Conservation (phyloP, 2,113 vertebrate species). For the Pelecanoides urinatrix region DNA sequence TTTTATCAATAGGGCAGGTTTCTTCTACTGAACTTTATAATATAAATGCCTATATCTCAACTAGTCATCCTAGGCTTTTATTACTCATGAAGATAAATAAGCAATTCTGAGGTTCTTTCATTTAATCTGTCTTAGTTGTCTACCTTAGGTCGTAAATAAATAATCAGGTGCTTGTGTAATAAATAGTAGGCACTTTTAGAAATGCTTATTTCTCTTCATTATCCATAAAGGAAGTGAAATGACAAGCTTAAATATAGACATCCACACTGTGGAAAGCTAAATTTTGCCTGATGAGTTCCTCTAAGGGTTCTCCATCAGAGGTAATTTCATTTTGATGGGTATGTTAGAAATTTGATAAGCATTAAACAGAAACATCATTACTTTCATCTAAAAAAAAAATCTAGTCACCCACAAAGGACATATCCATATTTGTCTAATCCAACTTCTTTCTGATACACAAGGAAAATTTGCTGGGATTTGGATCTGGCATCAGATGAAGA, state of each 20-base stretch:
- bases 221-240: background rate
- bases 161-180: background rate
- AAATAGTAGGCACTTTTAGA: background rate
- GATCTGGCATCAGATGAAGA: background rate
- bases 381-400: background rate
- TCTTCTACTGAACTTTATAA: background rate
- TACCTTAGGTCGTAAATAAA: background rate
- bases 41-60: background rate
- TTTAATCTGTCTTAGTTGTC: background rate
- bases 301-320: background rate
- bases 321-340: background rate
- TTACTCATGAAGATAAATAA: background rate
- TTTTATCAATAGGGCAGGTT: background rate
- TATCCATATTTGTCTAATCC: background rate
- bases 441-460: background rate
- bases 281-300: background rate
- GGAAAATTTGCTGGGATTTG: background rate
- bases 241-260: background rate
- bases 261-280: background rate
- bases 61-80: background rate
- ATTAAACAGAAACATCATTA: background rate
- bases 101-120: background rate
- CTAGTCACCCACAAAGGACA: background rate
- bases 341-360: background rate
- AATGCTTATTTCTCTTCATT: background rate